Base-by-base conservation (phyloP, 2,113 vertebrate genomes). In the Bos taurus region DNA sequence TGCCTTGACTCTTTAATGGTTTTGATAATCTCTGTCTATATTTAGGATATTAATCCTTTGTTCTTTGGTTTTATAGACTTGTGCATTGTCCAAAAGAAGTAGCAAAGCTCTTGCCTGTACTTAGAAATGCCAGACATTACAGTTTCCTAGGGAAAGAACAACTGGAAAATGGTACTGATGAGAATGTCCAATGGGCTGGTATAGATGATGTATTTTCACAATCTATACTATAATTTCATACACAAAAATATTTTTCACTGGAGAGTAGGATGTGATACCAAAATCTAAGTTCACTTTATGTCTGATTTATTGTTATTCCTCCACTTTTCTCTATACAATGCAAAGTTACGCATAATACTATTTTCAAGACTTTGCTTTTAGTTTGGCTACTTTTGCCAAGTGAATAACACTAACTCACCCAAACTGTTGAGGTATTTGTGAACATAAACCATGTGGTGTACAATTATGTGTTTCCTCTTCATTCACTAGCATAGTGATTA, bases 321-420 rank as follows among this genome's bases (percentile, higher is more conserved):
- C 19, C 2, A 77, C 14, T 46, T 87, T 90, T 25, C 13, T 15
- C 15, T 60, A 4, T 56, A 3, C 1, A 90, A 56, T 88, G 13
- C 3, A 78, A 28, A 71, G 83, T 93, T 80, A 50, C 2, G 46
- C 71, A 17, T 9, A 36, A 80, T 50, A 87, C 2, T 67, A 5
- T 28, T 93, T 57, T 94, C 0, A 0, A 97, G 82, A 93, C 56
- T 98, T 97, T 92, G 10, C 43, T 71, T 97, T 94, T 90, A 56
- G 46, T 23, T 74, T 26, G 13, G 43, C 36, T 50, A 85, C 12
- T 87, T 92, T 86, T 91, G 30, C 25, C 17, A 77, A 82, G 88
- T 62, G 21, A 82, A 40, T 62, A 91, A 62, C 30, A 15, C 11
- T 40, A 88, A 74, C 8, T 81, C 67, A 93, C 17, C 8, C 60